Evolutionary conservation across 2,888 invertebrate species (phyloP).

Genomic region (Drosophila tripunctata): DNA sequence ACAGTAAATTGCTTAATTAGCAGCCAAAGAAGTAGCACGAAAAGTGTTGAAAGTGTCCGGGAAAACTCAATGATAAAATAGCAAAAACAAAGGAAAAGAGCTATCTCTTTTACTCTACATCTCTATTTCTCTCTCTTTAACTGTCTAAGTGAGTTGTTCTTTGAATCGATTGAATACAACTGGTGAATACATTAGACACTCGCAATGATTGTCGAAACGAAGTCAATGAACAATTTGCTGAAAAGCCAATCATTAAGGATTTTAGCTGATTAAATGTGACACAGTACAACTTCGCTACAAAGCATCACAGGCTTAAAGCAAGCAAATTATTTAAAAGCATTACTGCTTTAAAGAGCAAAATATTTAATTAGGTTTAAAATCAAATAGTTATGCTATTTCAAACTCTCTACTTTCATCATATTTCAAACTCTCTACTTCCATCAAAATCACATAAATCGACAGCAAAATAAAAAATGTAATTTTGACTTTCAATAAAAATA

Average conservation of each 20-base stretch:
- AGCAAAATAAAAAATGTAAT: too few relatives aligned
- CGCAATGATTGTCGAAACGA: constrained; percentile 2
- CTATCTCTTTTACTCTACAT: background rate
- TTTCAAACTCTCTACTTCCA: too few relatives aligned
- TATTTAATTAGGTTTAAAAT: too few relatives aligned
- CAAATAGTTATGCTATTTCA: too few relatives aligned
- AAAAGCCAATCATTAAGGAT: background rate
- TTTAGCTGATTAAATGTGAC: background rate
- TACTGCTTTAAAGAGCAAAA: too few relatives aligned
- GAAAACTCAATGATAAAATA: constrained; percentile 20
- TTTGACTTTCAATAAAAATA: too few relatives aligned
- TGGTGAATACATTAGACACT: constrained; percentile 9
- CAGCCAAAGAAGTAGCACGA: constrained; percentile 9
- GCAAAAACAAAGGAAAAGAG: constrained; percentile 5
- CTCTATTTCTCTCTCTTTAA: background rate
- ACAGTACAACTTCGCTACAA: background rate
- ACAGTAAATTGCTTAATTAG: constrained; percentile 70
- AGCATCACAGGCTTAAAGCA: too few relatives aligned
- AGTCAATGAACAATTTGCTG: constrained; percentile 7
- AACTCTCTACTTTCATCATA: too few relatives aligned
- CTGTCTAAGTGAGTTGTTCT: background rate
- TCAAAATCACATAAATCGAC: too few relatives aligned
- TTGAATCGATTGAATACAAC: background rate
- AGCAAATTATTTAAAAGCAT: too few relatives aligned
- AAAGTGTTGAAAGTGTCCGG: constrained; percentile 48